phyloP scores from a whole-genome alignment of 2,113 vertebrate species.

The Zapus hudsonius region DNA sequence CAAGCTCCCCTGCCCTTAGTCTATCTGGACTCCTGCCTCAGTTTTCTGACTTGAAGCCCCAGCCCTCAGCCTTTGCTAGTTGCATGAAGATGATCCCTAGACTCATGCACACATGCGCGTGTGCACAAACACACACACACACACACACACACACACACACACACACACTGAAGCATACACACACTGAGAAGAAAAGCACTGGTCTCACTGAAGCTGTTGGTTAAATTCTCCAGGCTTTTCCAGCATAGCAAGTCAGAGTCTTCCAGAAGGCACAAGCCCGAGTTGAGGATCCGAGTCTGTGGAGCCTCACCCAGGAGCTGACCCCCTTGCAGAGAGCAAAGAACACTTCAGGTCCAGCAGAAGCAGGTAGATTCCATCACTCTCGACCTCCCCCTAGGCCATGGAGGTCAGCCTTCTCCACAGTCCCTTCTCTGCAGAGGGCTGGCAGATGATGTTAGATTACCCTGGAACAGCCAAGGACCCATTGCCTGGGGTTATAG shows the following conservation, averaged over 20 bases:
- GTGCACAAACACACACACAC: too few relatives aligned
- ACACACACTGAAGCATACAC: too few relatives aligned
- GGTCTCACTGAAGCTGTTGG: too few relatives aligned
- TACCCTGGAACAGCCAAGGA: background rate
- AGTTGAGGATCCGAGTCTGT: too few relatives aligned
- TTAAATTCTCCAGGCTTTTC: too few relatives aligned
- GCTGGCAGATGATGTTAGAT: fast-evolving
- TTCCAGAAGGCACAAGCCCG: background rate
- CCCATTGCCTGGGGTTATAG: background rate
- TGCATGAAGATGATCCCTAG: too few relatives aligned
- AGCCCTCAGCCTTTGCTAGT: background rate
- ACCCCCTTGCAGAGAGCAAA: background rate
- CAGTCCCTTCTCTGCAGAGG: background rate
- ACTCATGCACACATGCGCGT: too few relatives aligned
- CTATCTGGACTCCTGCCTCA: background rate
- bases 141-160: too few relatives aligned
- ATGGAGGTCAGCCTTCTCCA: background rate
- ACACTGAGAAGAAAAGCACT: background rate
- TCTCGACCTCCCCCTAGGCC: fast-evolving
- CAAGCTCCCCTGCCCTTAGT: fast-evolving
- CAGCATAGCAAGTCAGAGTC: background rate
- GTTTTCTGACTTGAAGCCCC: background rate
- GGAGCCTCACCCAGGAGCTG: fast-evolving
- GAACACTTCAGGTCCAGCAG: too few relatives aligned
- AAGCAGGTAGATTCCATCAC: background rate